Evolutionary conservation across 1,140 invertebrate genomes (phyloP).

Genomic region (Nilaparvata lugens): DNA sequence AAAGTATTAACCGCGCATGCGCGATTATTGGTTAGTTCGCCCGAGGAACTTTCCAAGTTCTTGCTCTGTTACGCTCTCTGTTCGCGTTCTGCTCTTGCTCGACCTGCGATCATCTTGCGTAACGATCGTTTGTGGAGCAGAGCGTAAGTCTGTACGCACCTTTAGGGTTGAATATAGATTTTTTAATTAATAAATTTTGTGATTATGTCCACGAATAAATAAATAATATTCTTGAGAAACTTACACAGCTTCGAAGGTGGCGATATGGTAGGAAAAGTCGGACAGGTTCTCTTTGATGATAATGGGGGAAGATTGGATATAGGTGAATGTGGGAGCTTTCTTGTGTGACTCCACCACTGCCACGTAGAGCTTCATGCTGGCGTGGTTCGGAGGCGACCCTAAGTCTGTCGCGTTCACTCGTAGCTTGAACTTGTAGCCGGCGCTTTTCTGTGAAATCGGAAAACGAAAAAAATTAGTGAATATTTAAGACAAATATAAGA

Average conservation of each 20-base stretch:
- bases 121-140: no score
- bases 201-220: no score
- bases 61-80: no score
- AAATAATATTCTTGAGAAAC: no score
- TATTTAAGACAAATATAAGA: neutral
- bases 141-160: no score
- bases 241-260: constrained; percentile 56
- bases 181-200: no score
- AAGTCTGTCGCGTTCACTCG: constrained; percentile 66
- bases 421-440: constrained; percentile 59
- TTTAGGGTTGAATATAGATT: no score
- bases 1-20: no score
- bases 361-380: constrained; percentile 65
- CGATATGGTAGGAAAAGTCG: constrained; percentile 56
- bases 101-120: no score
- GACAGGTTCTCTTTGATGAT: constrained; percentile 60
- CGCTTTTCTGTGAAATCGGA: constrained; percentile 48
- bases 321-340: constrained; percentile 67
- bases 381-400: constrained; percentile 49
- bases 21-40: no score
- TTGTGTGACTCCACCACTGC: constrained; percentile 79
- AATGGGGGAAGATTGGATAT: constrained; percentile 45
- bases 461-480: constrained; percentile 6
- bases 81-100: no score
- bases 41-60: no score